Conservation (phyloP, 2,113 vertebrate species). For the Rhombomys opimus region DNA sequence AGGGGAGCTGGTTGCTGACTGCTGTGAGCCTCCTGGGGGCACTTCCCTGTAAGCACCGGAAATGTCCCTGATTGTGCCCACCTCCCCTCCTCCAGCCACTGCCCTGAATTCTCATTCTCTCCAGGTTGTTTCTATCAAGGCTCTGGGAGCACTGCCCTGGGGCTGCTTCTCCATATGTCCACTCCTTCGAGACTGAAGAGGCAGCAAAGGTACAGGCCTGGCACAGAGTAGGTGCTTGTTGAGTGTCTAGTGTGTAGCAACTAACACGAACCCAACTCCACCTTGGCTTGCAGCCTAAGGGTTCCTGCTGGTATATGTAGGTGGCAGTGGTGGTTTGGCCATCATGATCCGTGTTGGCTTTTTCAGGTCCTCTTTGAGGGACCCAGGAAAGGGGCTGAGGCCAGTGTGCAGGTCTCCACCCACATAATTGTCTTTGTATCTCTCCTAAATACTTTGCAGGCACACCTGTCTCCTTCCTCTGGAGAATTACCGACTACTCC, state of each 20-base stretch:
- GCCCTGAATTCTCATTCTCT: background rate
- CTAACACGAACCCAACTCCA: background rate
- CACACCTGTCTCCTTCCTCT: background rate
- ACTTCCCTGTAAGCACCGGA: rapidly evolving
- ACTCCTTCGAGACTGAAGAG: background rate
- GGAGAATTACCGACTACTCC: background rate
- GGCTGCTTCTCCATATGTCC: background rate
- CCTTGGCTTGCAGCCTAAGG: background rate
- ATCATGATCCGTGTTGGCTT: background rate
- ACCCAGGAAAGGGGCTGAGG: background rate
- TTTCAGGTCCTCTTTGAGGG: background rate
- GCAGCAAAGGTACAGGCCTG: background rate
- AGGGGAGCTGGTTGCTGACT: background rate
- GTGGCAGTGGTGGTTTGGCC: background rate
- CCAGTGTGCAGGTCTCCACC: rapidly evolving
- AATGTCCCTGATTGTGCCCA: background rate
- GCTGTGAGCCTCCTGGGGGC: background rate
- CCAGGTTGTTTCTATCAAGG: background rate
- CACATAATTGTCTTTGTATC: background rate
- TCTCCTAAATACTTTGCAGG: background rate
- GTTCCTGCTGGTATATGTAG: background rate
- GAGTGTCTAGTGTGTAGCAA: rapidly evolving
- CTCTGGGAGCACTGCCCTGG: background rate
- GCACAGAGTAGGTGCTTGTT: background rate
- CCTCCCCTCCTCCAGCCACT: background rate